Evolutionary conservation across 37 sponge, comb jelly and placozoan species (phyloP), one percentile per base, ranked within the genome.

Genomic region (Lycopodina hypogea): DNA sequence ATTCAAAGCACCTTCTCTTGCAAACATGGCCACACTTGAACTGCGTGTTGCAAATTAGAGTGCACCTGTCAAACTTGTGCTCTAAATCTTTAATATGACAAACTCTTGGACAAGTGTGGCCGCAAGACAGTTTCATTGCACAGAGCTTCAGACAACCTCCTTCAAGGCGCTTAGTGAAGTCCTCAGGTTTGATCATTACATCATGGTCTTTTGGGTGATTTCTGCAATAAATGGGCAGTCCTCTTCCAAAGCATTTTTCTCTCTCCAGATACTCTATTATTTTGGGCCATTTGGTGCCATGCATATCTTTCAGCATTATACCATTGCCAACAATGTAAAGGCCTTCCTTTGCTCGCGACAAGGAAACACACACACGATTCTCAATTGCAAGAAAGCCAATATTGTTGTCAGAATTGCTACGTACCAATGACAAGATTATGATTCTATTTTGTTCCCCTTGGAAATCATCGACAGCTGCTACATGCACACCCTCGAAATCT

Each of bases 381-480:
- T 77, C 76, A 66, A 79, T 77, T 40, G 73, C 69, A n/a, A 94
- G 69, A 63, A 94, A 97, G 18, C 98, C 98, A 57, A 94, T 92
- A 0, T 81, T 89, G 0, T 57, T 68, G 24, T 84, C 82, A 9
- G 38, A n/a, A 64, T 94, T 94, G 45, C 93, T 92, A 0, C 97
- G 81, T 15, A 91, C 92, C 0, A 97, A 80, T 23, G 94, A 93
- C 23, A 97, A 59, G 1, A 97, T 75, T 18, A 97, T 81, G 32
- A 94, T 87, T 18, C 86, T 82, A 60, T 97, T 97, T 67, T 97
- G 94, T 58, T 97, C 97, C 19, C 97, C 97, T 68, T 97, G 97
- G 63, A 87, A 96, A 32, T 93, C 90, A 82, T 97, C 97, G 42
- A 97, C 92, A 62, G 90, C 89, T 76, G 90, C 77, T 6, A 89